Percentiles rank a stretch among this genome's conserved stretches.
Conservation (phyloP, 2,888 invertebrate species). For the Troides aeacus region DNA sequence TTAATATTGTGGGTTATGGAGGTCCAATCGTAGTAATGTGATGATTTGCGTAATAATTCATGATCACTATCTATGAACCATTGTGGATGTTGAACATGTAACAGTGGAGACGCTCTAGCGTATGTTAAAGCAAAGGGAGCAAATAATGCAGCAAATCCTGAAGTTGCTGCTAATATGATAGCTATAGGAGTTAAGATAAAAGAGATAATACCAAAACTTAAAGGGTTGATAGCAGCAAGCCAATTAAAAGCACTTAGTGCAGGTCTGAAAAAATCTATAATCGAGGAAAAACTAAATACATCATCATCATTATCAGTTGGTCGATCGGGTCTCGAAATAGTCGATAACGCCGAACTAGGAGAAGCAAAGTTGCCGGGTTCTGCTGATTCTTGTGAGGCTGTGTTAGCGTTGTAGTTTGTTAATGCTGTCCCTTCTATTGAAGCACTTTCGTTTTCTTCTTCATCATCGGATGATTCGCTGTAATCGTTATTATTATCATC, state of each 20-base stretch:
- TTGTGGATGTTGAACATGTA: slow-evolving; percentile 49
- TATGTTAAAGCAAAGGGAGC: slow-evolving; percentile 83
- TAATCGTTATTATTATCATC: slow-evolving; percentile 58
- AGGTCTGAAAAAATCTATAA: slow-evolving; percentile 71
- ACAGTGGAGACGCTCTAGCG: slow-evolving; percentile 64
- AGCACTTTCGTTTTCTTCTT: slow-evolving; percentile 57
- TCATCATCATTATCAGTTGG: slow-evolving; percentile 62
- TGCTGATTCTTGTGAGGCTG: slow-evolving; percentile 46
- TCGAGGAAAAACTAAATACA: slow-evolving; percentile 69
- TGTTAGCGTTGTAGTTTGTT: slow-evolving; percentile 61
- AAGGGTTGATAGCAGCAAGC: slow-evolving; percentile 78
- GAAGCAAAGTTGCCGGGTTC: slow-evolving; percentile 50
- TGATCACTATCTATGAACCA: slow-evolving; percentile 81
- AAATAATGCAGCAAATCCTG: slow-evolving; percentile 81
- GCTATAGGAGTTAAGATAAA: slow-evolving; percentile 82
- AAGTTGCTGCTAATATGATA: slow-evolving; percentile 81
- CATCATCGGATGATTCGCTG: slow-evolving; percentile 54
- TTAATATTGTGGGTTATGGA: slow-evolving; percentile 42
- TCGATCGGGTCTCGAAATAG: slow-evolving; percentile 53
- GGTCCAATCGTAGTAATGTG: slow-evolving; percentile 53
- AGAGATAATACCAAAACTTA: slow-evolving; percentile 80
- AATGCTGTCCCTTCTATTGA: slow-evolving; percentile 61
- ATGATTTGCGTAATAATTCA: slow-evolving; percentile 75
- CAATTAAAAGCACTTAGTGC: slow-evolving; percentile 75
- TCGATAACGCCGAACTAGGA: slow-evolving; percentile 50